Evolutionary conservation across 2,113 vertebrate species (phyloP), one percentile per base, ranked within the genome.

Genomic region (Egretta garzetta): DNA sequence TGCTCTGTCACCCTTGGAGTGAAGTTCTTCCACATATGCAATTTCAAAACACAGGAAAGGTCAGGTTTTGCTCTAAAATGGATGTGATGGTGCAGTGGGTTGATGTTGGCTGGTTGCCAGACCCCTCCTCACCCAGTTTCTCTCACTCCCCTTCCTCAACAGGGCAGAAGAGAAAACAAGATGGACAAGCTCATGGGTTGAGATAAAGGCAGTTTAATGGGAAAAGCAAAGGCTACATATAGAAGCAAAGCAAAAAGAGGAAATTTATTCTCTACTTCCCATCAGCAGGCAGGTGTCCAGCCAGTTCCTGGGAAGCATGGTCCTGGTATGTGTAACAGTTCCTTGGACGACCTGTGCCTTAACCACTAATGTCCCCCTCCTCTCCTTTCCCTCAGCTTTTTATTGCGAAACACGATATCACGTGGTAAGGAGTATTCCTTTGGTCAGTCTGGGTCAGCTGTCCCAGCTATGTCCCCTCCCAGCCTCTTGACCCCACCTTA

Each of bases 361-460:
- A 60, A 47, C 4, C 23, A 45, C 14, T 17, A 8, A 37, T 37
- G 14, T 28, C 21, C 24, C 18, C 7, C 2, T 1, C 3, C 22
- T 18, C 7, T 12, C 4, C 24, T 14, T 33, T 35, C 11, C 21
- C 11, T 60, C 35, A 49, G 64, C 4, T 79, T 52, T 70, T 72
- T 45, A 23, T 45, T 75, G 35, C 45, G 6, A 35, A 50, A 33
- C 17, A 27, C 1, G 3, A 6, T 13, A 20, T 19, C 30, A 6
- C 0, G 0, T 17, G 15, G 18, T 30, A 14, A 80, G 15, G 41
- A 72, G 26, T 7, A 8, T 30, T 17, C 20, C 32, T 52, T 11
- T 75, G 37, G 27, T 56, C 47, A 26, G 47, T 1, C 4, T 63
- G 43, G 30, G 10, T 37, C 47, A 43, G 52, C 56, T 52, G 43